Base-by-base conservation (phyloP, 2,113 vertebrate species). In the Tauraco erythrolophus region DNA sequence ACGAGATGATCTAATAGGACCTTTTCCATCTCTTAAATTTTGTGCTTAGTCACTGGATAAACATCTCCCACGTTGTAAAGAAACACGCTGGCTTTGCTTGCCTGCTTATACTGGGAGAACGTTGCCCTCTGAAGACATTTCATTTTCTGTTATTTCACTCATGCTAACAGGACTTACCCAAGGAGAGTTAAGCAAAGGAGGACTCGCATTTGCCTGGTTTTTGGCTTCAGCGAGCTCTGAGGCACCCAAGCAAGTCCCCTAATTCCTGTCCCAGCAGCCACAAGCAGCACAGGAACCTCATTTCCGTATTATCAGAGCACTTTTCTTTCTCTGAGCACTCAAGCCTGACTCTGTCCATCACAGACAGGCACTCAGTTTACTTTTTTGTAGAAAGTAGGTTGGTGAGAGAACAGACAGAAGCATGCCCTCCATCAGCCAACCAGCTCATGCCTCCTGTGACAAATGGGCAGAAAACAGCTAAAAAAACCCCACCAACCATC, bases 41-140 rank as follows among this genome's bases (percentile, higher is more conserved):
- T 91, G 48, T 95, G 95, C 97, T 97, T 96, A 94, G 93, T 96
- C 96, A 97, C 92, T 90, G 68, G 43, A 79, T 31, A 95, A 95
- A 87, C 17, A 84, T 89, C 96, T 91, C 91, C 88, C 95, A 72
- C 22, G 2, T 53, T 56, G 88, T 1, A 62, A 56, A 84, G 88
- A 46, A 81, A 62, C 58, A 50, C 2, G 0, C 71, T 84, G 95
- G 75, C 89, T 76, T 9, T 25, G 56, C 92, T 84, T 0, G 58
- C 19, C 64, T 51, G 70, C 75, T 88, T 8, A 8, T 13, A 51
- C 11, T 75, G 83, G 76, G 83, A 94, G 68, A 92, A 51, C 3
- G 0, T 10, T 75, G 91, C 76, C 83, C 60, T 57, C 72, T 54
- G 60, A 92, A 54, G 76, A 88, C 12, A 5, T 51, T 69, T 46